Evolutionary conservation across 2,797 vertebrate species (phyloP), one percentile per base, ranked within the genome.

Genomic region (Sebastes itinus): DNA sequence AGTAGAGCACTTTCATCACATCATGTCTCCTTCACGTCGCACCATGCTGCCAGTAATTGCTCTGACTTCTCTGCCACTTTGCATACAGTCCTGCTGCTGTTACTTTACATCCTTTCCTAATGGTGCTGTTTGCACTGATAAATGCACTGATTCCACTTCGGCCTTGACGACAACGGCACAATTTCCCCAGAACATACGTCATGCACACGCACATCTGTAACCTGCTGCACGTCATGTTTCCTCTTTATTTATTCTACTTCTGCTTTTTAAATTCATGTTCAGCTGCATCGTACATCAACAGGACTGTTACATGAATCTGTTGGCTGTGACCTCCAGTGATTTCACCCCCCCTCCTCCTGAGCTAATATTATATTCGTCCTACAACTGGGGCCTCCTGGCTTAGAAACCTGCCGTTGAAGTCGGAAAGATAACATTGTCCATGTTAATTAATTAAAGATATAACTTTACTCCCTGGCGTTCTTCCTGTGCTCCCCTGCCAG

Each of bases 371-470:
- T 35, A 80, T 81, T 62, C 5, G 23, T 81, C 67, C 69, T 64
- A 33, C 73, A 60, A 42, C 77, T 9, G 6, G 49, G 65, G n/a
- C 71, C 77, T 75, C 65, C 55, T 69, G 76, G 63, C 78, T 74
- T 42, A 67, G 73, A 84, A 84, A 80, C 68, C 58, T 84, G 55
- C 75, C 20, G 52, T 33, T 81, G 25, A 67, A 83, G 79, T 84
- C 49, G 63, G 35, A 77, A 25, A 71, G 83, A 88, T 87, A 89
- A 86, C 80, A 84, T 83, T 88, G 83, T 89, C 66, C 10, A 9
- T 83, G 88, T 85, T 90, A 90, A 91, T 92, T 92, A 92, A 90
- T 91, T 92, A 88, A 86, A 92, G 78, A 88, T 89, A 85, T 89
- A 86, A 84, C 84, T 87, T 87, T 68, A 66, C 85, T 90, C 81